A percentile compares a stretch with the other conserved stretches of the same genome.
phyloP scores from a whole-genome alignment of 1,140 invertebrate species.

The Portunus trituberculatus region DNA sequence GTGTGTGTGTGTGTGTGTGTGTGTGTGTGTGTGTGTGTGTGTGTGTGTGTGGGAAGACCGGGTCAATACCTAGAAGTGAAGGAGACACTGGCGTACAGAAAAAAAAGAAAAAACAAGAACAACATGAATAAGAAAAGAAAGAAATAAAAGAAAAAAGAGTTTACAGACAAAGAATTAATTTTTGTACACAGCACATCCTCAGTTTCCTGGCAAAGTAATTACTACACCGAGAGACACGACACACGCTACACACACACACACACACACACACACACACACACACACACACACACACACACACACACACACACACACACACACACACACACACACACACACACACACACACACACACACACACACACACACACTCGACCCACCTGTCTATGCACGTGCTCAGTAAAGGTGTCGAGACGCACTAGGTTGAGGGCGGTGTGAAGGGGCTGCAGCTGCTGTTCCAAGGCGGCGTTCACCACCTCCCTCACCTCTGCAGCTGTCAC shows the following conservation, averaged over 20 bases:
- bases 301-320: not conserved
- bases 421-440: slow-evolving; percentile 74
- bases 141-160: no score
- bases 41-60: no score
- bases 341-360: slow-evolving; percentile 21
- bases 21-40: no score
- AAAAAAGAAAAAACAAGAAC: no score
- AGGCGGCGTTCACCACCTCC: slow-evolving; percentile 63
- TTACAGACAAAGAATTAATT: no score
- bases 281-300: no score
- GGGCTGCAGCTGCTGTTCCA: slow-evolving; percentile 68
- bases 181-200: no score
- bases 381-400: slow-evolving; percentile 72
- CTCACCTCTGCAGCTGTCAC: slow-evolving; percentile 57
- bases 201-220: no score
- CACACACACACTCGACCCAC: not conserved
- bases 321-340: not conserved
- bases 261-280: not conserved
- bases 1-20: no score
- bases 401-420: slow-evolving; percentile 75
- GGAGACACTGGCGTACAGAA: no score
- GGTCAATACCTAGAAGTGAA: no score
- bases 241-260: not conserved
- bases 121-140: no score
- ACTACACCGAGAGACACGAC: not conserved